Percentiles rank a stretch among this genome's conserved stretches.
Evolutionary conservation across 2,797 vertebrate species (phyloP).

Genomic region (Pipistrellus pipistrellus): DNA sequence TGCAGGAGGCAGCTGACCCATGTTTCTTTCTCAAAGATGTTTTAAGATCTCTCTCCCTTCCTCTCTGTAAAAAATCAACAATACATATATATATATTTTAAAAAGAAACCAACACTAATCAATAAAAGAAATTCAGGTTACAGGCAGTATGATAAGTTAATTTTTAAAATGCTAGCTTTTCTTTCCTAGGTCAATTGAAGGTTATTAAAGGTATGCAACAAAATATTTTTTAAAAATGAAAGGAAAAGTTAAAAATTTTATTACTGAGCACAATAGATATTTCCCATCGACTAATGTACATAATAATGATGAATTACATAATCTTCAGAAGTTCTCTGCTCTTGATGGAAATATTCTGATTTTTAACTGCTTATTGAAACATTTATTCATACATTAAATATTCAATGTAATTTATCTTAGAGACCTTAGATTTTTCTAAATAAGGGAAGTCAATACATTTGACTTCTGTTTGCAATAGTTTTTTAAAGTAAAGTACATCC

Average conservation of each 20-base stretch:
- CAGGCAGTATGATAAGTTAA: not conserved
- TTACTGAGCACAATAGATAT: not conserved
- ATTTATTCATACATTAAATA: slow-evolving; percentile 16
- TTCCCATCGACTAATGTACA: not conserved
- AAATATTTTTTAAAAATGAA: not conserved
- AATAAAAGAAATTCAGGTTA: not conserved
- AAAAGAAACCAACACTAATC: not conserved
- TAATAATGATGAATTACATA: not conserved
- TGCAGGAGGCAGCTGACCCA: too few species aligned
- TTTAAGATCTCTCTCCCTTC: too few species aligned
- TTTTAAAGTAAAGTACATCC: not conserved
- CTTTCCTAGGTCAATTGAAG: not conserved
- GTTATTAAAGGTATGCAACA: not conserved
- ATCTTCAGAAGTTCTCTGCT: not conserved
- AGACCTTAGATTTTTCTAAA: slow-evolving; percentile 50
- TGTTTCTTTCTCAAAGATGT: too few species aligned
- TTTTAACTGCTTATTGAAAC: slow-evolving; percentile 30
- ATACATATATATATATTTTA: too few species aligned
- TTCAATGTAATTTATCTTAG: slow-evolving; percentile 6
- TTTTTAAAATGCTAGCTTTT: not conserved
- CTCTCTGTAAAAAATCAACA: too few species aligned
- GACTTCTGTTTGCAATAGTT: not conserved
- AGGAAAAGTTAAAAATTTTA: not conserved
- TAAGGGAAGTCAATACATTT: not conserved
- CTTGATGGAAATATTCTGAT: slow-evolving; percentile 53